Conservation (phyloP, 2,113 vertebrate species). For the Ictalurus furcatus region DNA sequence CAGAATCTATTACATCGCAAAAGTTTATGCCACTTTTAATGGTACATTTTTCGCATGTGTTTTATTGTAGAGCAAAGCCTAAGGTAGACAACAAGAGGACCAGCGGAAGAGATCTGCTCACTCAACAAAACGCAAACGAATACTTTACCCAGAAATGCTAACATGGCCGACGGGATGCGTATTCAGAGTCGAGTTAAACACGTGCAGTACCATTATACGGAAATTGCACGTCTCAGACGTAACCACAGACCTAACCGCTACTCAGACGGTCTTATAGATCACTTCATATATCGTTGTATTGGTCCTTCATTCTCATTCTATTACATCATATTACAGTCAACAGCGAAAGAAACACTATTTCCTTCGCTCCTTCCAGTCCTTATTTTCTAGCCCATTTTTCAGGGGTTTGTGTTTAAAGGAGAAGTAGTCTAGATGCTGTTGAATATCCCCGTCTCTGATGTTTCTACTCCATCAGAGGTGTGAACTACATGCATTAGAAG, state of each 20-base stretch:
- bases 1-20: not conserved
- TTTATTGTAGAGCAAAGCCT: conserved; percentile 36
- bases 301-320: not conserved
- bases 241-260: not conserved
- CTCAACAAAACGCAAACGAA: conserved; percentile 8
- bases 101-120: conserved; percentile 27
- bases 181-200: not conserved
- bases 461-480: not conserved
- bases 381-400: not conserved
- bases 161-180: not conserved
- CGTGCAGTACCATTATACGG: not conserved
- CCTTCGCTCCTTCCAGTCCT: not conserved
- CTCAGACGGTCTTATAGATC: not conserved
- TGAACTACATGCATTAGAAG: not conserved
- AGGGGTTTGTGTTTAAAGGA: not conserved
- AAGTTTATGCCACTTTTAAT: not conserved
- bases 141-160: conserved; percentile 16
- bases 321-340: not conserved
- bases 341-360: not conserved
- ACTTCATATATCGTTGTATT: not conserved
- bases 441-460: not conserved
- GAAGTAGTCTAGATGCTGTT: not conserved
- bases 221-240: not conserved
- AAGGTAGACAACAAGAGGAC: conserved; percentile 10
- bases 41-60: not conserved